These are phyloP conservation scores for Axea sp. DNA, from an alignment of 2,888 invertebrate species.

Conservation along the genomic window DNA sequence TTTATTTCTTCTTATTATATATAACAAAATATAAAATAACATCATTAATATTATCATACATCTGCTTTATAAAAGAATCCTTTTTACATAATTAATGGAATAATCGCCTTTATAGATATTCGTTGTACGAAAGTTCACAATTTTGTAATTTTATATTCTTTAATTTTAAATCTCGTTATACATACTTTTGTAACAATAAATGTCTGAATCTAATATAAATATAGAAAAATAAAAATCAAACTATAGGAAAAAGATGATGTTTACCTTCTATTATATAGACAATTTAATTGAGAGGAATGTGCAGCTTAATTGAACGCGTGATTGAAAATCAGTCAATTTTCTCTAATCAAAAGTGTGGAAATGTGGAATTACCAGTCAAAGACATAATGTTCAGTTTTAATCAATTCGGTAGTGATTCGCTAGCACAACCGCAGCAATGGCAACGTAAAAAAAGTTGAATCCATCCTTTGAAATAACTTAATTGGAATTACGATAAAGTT, in stretches of 20 bases:
- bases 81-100: too few relatives aligned
- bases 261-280: constrained; percentile 4
- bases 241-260: constrained; percentile 4
- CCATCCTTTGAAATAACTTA: constrained; percentile 40
- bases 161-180: too few relatives aligned
- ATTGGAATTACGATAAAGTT: constrained; percentile 43
- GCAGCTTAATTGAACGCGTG: constrained; percentile 29
- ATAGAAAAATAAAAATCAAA: background rate
- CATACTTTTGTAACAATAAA: too few relatives aligned
- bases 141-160: too few relatives aligned
- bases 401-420: constrained; percentile 30
- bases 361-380: constrained; percentile 30
- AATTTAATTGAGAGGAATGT: constrained; percentile 31
- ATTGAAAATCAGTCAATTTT: constrained; percentile 27
- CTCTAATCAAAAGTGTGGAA: constrained; percentile 30
- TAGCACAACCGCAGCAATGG: constrained; percentile 29
- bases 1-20: too few relatives aligned
- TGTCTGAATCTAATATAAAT: too few relatives aligned
- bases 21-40: too few relatives aligned
- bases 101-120: too few relatives aligned
- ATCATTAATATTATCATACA: too few relatives aligned
- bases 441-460: too few relatives aligned
- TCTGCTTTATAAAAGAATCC: too few relatives aligned
- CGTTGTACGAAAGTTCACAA: too few relatives aligned
- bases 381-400: constrained; percentile 42